These are phyloP conservation scores for Octodon degus DNA, from an alignment of 2,113 vertebrate genomes.

Conservation along the genomic window DNA sequence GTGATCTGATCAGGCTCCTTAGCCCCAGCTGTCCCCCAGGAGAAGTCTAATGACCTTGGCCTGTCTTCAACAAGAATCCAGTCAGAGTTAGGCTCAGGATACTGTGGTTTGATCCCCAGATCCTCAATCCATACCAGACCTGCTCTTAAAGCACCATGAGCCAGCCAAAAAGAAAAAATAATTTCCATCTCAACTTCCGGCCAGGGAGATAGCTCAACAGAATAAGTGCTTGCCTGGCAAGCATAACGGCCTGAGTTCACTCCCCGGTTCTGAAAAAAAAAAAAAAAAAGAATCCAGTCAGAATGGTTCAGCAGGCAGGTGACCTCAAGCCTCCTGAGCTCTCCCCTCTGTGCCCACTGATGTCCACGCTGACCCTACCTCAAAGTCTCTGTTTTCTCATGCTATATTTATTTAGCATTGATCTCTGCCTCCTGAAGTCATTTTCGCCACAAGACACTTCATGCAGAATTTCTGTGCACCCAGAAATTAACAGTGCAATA, in stretches of 20 bases:
- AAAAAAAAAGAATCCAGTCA: too few species aligned
- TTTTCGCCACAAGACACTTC: neutral
- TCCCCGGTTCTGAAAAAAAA: too few species aligned
- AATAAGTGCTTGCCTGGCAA: too few species aligned
- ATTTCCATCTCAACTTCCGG: too few species aligned
- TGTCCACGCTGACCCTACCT: neutral
- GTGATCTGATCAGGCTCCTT: neutral
- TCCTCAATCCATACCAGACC: too few species aligned
- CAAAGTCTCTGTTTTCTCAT: neutral
- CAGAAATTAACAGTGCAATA: neutral
- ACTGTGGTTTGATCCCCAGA: too few species aligned
- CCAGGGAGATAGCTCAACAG: too few species aligned
- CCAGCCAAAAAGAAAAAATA: too few species aligned
- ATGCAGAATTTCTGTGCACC: neutral
- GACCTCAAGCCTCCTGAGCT: neutral
- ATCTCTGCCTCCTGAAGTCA: neutral
- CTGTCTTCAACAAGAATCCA: neutral
- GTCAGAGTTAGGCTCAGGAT: too few species aligned
- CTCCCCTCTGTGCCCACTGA: neutral
- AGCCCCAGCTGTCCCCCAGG: too few species aligned
- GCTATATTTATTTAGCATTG: neutral
- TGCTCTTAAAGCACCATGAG: too few species aligned
- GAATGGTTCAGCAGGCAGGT: neutral
- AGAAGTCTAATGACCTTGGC: neutral
- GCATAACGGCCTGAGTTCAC: too few species aligned